phyloP scores from a whole-genome alignment of 2,888 invertebrate genomes.

The Drosophila cracens region DNA sequence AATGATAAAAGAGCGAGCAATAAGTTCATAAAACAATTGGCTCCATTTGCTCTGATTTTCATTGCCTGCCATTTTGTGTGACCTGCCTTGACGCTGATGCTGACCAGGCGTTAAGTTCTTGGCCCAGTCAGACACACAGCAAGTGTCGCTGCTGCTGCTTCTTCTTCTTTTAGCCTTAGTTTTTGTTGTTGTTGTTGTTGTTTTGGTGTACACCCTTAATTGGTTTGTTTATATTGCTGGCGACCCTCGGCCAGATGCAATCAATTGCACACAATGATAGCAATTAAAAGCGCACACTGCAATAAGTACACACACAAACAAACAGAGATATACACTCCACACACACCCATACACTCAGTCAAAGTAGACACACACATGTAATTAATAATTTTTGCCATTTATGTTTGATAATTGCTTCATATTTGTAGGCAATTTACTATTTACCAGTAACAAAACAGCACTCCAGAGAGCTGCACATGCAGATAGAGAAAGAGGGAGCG shows the following conservation, averaged over 20 bases:
- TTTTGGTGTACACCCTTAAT: slow-evolving; percentile 67
- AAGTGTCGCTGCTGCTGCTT: slow-evolving; percentile 21
- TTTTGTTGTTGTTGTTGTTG: slow-evolving; percentile 27
- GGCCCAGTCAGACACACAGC: slow-evolving; percentile 28
- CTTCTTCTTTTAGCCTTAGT: slow-evolving; percentile 14
- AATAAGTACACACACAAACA: slow-evolving; percentile 5
- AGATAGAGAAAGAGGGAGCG: background rate
- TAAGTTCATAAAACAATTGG: slow-evolving; percentile 81
- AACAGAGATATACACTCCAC: background rate
- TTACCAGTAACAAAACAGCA: slow-evolving; percentile 65
- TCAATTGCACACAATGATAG: slow-evolving; percentile 76
- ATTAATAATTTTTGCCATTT: slow-evolving; percentile 76
- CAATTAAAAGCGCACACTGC: slow-evolving; percentile 61
- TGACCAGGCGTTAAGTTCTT: slow-evolving; percentile 39
- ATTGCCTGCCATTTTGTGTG: slow-evolving; percentile 75
- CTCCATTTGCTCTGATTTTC: slow-evolving; percentile 78
- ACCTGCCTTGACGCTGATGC: slow-evolving; percentile 50
- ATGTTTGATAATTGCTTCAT: slow-evolving; percentile 73
- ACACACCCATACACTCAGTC: slow-evolving; percentile 3
- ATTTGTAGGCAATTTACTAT: slow-evolving; percentile 76
- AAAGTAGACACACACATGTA: slow-evolving; percentile 34
- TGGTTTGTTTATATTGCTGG: slow-evolving; percentile 75
- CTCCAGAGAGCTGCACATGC: slow-evolving; percentile 37
- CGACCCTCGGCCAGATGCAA: slow-evolving; percentile 73
- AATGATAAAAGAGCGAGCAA: slow-evolving; percentile 65